Evolutionary conservation across 2,797 vertebrate genomes (phyloP).

Genomic region (Astyanax mexicanus): DNA sequence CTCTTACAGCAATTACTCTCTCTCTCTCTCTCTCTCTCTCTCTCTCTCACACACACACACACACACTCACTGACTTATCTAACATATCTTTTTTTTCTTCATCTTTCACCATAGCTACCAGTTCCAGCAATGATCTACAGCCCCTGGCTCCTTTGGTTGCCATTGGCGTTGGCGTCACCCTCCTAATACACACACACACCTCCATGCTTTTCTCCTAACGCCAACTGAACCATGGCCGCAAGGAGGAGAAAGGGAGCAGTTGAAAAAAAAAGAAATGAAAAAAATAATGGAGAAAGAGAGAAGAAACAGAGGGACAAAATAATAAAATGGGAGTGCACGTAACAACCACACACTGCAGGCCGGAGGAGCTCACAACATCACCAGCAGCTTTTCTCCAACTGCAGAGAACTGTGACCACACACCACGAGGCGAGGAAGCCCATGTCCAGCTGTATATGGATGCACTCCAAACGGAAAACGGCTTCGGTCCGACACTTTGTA

Average conservation of each 20-base stretch:
- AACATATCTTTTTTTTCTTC: slow-evolving; percentile 16
- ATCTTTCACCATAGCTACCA: slow-evolving; percentile 70
- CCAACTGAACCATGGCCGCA: slow-evolving; percentile 34
- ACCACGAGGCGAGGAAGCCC: slow-evolving; percentile 13
- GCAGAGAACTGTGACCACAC: slow-evolving; percentile 52
- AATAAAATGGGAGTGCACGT: slow-evolving; percentile 35
- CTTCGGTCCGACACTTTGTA: slow-evolving; percentile 25
- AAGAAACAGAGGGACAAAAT: slow-evolving; percentile 11
- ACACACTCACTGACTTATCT: slow-evolving; percentile 4
- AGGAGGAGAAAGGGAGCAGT: slow-evolving; percentile 32
- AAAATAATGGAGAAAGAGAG: neutral
- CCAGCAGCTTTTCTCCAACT: slow-evolving; percentile 39
- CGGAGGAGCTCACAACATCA: slow-evolving; percentile 23
- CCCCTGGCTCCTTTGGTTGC: slow-evolving; percentile 67
- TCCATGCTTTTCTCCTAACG: slow-evolving; percentile 71
- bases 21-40: neutral
- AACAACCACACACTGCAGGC: slow-evolving; percentile 28
- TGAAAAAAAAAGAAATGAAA: slow-evolving; percentile 20
- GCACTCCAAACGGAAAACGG: slow-evolving; percentile 31
- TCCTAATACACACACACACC: slow-evolving; percentile 62
- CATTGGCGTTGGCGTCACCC: slow-evolving; percentile 58
- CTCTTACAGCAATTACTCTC: too few relatives aligned
- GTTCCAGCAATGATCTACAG: slow-evolving; percentile 64
- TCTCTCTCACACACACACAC: neutral
- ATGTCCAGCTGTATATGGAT: slow-evolving; percentile 39